phyloP scores from a whole-genome alignment of 2,888 invertebrate species.

The Dyspetes luteomarginatus region DNA sequence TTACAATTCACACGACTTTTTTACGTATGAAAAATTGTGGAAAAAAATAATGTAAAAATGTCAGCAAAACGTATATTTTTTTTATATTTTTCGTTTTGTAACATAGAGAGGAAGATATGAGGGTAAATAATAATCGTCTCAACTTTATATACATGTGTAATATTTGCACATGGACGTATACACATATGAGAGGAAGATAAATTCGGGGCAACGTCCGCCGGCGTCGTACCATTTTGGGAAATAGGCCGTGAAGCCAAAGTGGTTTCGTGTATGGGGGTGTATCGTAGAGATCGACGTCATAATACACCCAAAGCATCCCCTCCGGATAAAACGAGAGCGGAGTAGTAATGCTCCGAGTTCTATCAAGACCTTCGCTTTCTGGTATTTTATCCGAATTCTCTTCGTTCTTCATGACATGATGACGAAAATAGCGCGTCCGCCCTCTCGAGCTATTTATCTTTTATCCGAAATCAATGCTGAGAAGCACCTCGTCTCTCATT shows the following conservation, averaged over 20 bases:
- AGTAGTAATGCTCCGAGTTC: not conserved
- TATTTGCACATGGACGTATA: too few species aligned
- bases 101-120: too few species aligned
- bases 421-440: slow-evolving; percentile 34
- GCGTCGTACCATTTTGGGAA: slow-evolving; percentile 72
- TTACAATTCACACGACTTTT: too few species aligned
- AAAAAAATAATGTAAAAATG: not conserved
- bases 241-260: slow-evolving; percentile 77
- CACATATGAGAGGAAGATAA: not conserved
- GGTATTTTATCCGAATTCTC: slow-evolving; percentile 24
- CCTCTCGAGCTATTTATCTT: slow-evolving; percentile 73
- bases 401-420: slow-evolving; percentile 36
- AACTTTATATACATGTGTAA: too few species aligned
- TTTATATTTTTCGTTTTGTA: too few species aligned
- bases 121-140: too few species aligned
- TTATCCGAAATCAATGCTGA: slow-evolving; percentile 76
- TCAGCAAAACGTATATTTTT: too few species aligned
- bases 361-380: slow-evolving; percentile 20
- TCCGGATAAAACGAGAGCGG: slow-evolving; percentile 26
- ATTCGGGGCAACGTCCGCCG: slow-evolving; percentile 15
- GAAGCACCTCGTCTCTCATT: slow-evolving; percentile 19
- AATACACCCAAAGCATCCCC: slow-evolving; percentile 44
- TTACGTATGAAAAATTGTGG: not conserved
- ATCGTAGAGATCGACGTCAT: slow-evolving; percentile 69
- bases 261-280: slow-evolving; percentile 72